Evolutionary conservation across 1,140 invertebrate genomes (phyloP), one percentile per base, ranked within the genome.

Genomic region (Calliphora vicina): DNA sequence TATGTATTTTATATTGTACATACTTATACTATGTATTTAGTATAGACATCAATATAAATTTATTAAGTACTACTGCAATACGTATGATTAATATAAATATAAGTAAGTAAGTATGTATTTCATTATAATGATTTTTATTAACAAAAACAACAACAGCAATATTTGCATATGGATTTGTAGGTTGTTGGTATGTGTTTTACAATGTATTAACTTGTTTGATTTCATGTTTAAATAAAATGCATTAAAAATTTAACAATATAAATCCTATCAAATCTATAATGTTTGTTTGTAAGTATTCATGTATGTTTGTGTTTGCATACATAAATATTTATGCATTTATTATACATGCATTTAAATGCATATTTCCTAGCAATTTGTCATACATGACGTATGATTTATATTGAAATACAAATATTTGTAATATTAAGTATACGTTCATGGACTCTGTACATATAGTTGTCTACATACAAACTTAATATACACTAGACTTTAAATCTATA

Each of bases 331-430:
- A 57, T 57, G 50, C 6, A 67, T 25, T 67, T 67, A 67, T 67
- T 67, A 67, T 67, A 67, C n/a, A 67, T 67, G n/a, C n/a, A 67
- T 23, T 23, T 67, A 67, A 67, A 67, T 67, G 6, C 20, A 25
- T 20, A 67, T 67, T 67, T 67, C 61, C 61, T 67, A 67, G 9
- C 61, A 67, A 67, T 67, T 67, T 67, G 23, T 67, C 61, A 67
- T 67, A 67, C 61, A 67, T 67, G 61, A 25, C 61, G 61, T 67
- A 67, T 67, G 61, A 67, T 67, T 67, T 67, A 67, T 67, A 67
- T 67, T 67, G 9, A 17, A 57, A 23, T 67, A 23, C 61, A 23
- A 67, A 67, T 12, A 67, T 57, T 57, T 17, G 9, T 23, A 23
- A 67, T 23, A 23, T 67, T 67, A 25, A 10, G 61, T 67, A 67